phyloP scores from a whole-genome alignment of 1,140 invertebrate genomes.

The Trachymyrmex septentrionalis region DNA sequence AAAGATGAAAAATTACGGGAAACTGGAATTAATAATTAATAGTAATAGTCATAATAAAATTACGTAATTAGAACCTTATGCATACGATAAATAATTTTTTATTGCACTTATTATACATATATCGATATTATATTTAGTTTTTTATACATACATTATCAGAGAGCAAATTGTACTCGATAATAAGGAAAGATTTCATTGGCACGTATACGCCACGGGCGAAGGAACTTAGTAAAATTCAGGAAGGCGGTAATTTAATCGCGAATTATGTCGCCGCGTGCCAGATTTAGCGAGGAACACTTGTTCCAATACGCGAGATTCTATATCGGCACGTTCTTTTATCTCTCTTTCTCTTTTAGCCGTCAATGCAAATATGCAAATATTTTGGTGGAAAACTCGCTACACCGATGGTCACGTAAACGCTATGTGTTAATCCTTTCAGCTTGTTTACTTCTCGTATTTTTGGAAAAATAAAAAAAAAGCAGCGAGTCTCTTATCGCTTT shows the following conservation, averaged over 20 bases:
- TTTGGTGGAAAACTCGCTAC: not conserved
- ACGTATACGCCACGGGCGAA: not conserved
- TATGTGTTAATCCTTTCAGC: conserved; percentile 3
- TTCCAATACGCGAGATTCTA: conserved; percentile 52
- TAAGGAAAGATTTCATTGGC: conserved; percentile 25
- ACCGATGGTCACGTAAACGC: not conserved
- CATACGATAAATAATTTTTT: not conserved
- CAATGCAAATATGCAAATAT: conserved; percentile 21
- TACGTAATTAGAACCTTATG: not conserved
- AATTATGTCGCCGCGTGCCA: conserved; percentile 52
- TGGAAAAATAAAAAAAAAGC: not conserved
- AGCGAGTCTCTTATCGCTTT: not conserved
- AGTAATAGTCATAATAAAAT: not conserved
- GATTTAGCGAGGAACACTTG: conserved; percentile 69
- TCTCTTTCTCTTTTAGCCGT: too few species aligned
- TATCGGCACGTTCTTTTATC: not conserved
- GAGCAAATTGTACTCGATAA: conserved; percentile 23
- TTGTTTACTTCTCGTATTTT: conserved; percentile 1
- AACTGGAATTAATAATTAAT: not conserved
- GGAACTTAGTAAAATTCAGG: conserved; percentile 48
- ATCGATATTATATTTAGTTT: not conserved
- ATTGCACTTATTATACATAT: not conserved
- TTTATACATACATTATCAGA: conserved; percentile 13
- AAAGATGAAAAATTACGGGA: not conserved
- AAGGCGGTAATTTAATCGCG: conserved; percentile 61